A percentile compares a stretch with the other conserved stretches of the same genome.
phyloP scores from a whole-genome alignment of 2,888 invertebrate species.

The Lepetodrilus schrolli region DNA sequence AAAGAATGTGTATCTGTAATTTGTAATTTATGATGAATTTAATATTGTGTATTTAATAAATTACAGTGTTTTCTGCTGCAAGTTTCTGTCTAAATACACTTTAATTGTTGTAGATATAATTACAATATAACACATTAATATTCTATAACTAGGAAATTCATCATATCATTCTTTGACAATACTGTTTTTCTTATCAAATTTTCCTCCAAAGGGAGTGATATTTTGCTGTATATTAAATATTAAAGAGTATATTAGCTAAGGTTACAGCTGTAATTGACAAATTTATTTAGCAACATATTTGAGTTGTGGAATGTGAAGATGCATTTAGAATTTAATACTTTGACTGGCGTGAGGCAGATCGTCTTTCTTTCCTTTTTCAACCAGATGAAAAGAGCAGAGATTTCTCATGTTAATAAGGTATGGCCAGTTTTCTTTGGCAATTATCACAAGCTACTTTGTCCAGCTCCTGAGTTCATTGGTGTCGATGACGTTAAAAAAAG shows the following conservation, averaged over 20 bases:
- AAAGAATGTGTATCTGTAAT: no score
- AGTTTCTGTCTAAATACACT: no score
- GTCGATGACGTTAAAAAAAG: conserved; percentile 8
- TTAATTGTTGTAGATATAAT: no score
- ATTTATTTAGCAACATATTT: not conserved
- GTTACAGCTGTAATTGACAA: not conserved
- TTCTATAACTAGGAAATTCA: no score
- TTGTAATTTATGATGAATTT: no score
- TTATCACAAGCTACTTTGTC: not conserved
- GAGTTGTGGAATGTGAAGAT: not conserved
- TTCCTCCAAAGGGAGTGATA: no score
- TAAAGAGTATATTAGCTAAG: not conserved
- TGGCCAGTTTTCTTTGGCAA: not conserved
- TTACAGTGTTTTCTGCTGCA: no score
- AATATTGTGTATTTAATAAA: no score
- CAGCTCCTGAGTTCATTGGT: not conserved
- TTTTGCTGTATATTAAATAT: not conserved
- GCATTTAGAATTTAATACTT: conserved; percentile 2
- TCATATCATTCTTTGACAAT: no score
- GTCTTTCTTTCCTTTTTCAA: not conserved
- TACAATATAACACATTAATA: no score
- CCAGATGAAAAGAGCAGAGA: not conserved
- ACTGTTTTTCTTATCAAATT: no score
- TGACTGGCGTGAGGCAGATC: no score
- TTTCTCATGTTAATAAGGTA: not conserved